Conservation (phyloP, 2,797 vertebrate species). For the Clamator glandarius region DNA sequence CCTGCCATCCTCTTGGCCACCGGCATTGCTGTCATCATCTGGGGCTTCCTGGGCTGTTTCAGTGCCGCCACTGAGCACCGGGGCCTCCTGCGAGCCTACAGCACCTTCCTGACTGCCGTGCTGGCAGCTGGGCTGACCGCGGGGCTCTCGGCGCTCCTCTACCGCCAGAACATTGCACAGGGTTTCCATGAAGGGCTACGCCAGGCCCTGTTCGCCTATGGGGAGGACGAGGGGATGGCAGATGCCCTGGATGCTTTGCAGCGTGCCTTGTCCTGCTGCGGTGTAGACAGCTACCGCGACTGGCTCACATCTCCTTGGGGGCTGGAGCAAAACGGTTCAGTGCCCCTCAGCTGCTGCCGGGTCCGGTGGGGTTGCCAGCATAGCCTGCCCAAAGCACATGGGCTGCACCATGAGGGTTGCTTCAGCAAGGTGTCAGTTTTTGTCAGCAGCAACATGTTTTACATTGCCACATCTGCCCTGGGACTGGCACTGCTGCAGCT, state of each 20-base stretch:
- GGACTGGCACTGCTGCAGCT: conserved; percentile 84
- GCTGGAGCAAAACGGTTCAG: conserved; percentile 75
- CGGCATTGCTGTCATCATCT: conserved; percentile 82
- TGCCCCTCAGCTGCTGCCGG: conserved; percentile 89
- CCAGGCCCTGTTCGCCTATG: conserved; percentile 82
- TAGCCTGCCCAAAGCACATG: conserved; percentile 61
- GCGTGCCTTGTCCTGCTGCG: conserved; percentile 85
- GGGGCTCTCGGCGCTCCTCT: conserved; percentile 87
- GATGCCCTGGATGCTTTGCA: conserved; percentile 88
- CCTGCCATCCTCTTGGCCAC: conserved; percentile 84
- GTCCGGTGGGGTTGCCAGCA: conserved; percentile 82
- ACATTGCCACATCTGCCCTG: conserved; percentile 85
- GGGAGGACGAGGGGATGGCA: conserved; percentile 83
- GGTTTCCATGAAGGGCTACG: conserved; percentile 87
- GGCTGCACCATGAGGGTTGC: conserved; percentile 85
- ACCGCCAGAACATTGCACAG: conserved; percentile 83
- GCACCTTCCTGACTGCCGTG: conserved; percentile 83
- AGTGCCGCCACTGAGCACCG: conserved; percentile 87
- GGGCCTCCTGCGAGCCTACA: conserved; percentile 84
- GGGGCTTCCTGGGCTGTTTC: conserved; percentile 91
- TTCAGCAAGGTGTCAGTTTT: conserved; percentile 86
- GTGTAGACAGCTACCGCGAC: conserved; percentile 86
- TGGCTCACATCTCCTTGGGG: conserved; percentile 88
- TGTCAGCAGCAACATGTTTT: conserved; percentile 76
- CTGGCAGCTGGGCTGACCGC: conserved; percentile 82